Evolutionary conservation across 2,888 invertebrate genomes (phyloP).

Genomic region (Harpalus rufipes): DNA sequence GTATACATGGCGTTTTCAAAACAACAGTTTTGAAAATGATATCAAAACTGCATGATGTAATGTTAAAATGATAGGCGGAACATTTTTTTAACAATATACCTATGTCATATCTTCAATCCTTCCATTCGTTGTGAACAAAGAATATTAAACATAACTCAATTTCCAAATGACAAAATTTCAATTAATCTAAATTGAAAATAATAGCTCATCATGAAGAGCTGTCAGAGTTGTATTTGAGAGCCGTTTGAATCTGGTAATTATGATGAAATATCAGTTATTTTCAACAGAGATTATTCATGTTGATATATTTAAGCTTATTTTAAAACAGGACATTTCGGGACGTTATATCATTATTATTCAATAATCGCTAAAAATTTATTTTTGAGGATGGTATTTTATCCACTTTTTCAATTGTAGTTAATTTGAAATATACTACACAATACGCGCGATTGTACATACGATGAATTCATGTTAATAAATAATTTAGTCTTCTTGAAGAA

Average conservation of each 20-base stretch:
- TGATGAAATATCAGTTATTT: constrained; percentile 39
- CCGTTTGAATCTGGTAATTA: constrained; percentile 21
- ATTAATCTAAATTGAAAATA: constrained; percentile 4
- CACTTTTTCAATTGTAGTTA: no score
- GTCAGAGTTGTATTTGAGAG: background rate
- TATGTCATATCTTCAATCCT: no score
- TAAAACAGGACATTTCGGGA: constrained; percentile 28
- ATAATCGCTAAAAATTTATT: background rate
- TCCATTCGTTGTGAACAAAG: background rate
- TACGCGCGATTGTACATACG: no score
- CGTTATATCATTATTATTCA: background rate
- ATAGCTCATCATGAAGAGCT: background rate
- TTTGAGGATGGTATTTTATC: background rate
- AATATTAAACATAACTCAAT: background rate
- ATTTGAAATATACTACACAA: no score
- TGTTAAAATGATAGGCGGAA: no score
- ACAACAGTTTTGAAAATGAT: no score
- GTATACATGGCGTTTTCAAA: no score
- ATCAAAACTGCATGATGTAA: no score
- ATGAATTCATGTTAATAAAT: no score
- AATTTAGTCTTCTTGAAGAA: no score
- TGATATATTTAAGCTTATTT: constrained; percentile 26
- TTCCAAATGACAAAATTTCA: background rate
- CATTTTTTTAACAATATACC: no score
- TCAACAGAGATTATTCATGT: constrained; percentile 46